These are phyloP conservation scores for Actenoides hombroni DNA, from an alignment of 2,113 vertebrate genomes.

Conservation along the genomic window DNA sequence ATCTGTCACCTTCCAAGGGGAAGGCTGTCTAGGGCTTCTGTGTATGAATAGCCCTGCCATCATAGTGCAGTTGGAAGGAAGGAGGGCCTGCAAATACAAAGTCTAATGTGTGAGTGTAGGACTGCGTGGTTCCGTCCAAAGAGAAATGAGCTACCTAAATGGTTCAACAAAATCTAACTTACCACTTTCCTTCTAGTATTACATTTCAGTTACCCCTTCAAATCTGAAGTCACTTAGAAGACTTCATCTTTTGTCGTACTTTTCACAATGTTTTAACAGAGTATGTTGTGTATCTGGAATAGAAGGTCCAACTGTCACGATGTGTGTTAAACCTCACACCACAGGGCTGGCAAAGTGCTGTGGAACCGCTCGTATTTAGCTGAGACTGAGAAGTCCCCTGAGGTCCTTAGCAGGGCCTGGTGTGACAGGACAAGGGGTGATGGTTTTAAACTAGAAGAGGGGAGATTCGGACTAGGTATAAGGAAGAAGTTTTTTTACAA, in stretches of 20 bases:
- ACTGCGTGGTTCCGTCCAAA: not conserved
- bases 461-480: not conserved
- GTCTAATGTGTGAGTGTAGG: not conserved
- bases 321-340: no score
- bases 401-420: no score
- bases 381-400: no score
- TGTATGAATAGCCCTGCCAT: fast-evolving
- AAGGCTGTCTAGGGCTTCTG: not conserved
- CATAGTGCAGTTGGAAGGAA: not conserved
- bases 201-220: not conserved
- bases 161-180: not conserved
- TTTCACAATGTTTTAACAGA: not conserved
- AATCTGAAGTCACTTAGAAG: not conserved
- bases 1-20: not conserved
- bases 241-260: not conserved
- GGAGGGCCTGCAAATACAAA: not conserved
- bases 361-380: no score
- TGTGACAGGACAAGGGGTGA: no score
- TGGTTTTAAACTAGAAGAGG: no score
- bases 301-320: no score
- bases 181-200: not conserved
- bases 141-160: not conserved
- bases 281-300: not conserved
- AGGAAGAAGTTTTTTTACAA: not conserved
- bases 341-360: no score